Evolutionary conservation across 2,888 invertebrate genomes (phyloP), one percentile per base, ranked within the genome.

Genomic region (Acrobasis suavella): DNA sequence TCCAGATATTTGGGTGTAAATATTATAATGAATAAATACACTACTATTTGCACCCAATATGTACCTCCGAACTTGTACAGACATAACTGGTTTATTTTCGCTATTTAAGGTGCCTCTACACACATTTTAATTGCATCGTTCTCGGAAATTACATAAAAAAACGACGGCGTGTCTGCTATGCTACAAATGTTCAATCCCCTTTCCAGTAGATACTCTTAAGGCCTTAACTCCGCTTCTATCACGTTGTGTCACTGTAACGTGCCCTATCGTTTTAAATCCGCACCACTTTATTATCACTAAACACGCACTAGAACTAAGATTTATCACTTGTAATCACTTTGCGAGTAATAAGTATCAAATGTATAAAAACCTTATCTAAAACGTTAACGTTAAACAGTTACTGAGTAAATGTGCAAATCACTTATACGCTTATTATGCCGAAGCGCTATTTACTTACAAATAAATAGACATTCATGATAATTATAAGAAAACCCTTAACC

Each of bases 261-360:
- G 69, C 68, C 68, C 69, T 66, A 71, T 64, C 72, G 68, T 82
- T 81, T 79, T 78, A 76, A 72, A 86, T 91, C 91, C 91, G 92
- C 92, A 92, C 90, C 91, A 92, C 91, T 84, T 77, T 71, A 73
- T 78, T 83, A 78, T 72, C 76, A 80, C 82, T 86, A 88, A 81
- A 87, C 87, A 89, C 88, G 78, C 86, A 81, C 83, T 91, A 89
- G 77, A 71, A 77, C 83, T 89, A 86, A 80, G 78, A 80, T 83
- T 81, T 91, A 91, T 92, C 91, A 91, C 91, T 87, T 92, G 82
- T 85, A 87, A 91, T 91, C 91, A 91, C 90, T 84, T 89, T 86
- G 88, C 87, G 89, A 89, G 86, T 91, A 85, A 83, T 88, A 89
- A 87, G 90, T 92, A 91, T 91, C 91, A 91, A 92, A 91, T 90